These are phyloP conservation scores for Eira barbara DNA, from an alignment of 2,113 vertebrate genomes.

Conservation along the genomic window DNA sequence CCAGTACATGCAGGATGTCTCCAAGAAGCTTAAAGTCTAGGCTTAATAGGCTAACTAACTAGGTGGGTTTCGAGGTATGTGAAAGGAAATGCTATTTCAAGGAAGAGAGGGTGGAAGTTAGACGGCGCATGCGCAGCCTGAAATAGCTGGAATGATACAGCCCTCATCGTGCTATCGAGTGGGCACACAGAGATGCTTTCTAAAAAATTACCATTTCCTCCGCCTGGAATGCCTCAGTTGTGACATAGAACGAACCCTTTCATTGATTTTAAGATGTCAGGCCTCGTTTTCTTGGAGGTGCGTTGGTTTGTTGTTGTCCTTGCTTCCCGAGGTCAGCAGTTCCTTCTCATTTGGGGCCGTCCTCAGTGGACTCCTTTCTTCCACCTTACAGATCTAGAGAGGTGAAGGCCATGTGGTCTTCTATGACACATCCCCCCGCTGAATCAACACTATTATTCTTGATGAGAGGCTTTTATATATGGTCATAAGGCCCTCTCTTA, in stretches of 20 bases:
- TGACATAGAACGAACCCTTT: background rate
- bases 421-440: background rate
- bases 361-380: background rate
- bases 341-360: background rate
- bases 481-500: background rate
- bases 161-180: background rate
- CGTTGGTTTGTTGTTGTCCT: background rate
- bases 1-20: background rate
- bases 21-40: background rate
- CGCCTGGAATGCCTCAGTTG: background rate
- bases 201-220: background rate
- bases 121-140: background rate
- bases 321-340: background rate
- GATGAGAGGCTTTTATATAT: conserved; percentile 38
- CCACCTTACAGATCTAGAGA: background rate
- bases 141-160: background rate
- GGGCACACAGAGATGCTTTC: background rate
- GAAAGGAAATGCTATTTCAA: background rate
- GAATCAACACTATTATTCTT: background rate
- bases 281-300: background rate
- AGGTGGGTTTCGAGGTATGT: background rate
- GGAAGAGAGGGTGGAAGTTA: background rate
- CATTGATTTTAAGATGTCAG: background rate
- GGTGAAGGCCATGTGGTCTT: background rate
- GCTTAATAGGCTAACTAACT: background rate